Percentiles rank a stretch among this genome's conserved stretches.
Conservation (phyloP, 2,797 vertebrate species). For the Xiphorhynchus erythropygius region DNA sequence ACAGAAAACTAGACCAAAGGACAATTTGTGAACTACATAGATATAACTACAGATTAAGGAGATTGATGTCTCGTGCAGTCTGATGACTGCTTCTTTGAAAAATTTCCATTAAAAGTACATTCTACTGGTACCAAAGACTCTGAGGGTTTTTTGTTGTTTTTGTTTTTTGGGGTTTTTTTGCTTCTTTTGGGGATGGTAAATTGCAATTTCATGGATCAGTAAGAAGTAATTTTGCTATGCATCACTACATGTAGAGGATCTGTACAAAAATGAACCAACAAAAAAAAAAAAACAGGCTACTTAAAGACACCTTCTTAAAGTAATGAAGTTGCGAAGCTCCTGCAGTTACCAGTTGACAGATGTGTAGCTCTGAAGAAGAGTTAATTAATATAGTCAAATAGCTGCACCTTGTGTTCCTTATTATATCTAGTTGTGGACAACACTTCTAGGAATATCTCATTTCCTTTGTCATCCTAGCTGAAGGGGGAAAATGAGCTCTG, state of each 20-base stretch:
- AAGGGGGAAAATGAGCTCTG: conserved; percentile 6
- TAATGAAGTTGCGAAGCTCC: not conserved
- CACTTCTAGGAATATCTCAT: conserved; percentile 15
- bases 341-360: not conserved
- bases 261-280: not conserved
- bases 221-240: not conserved
- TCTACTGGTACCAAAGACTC: not conserved
- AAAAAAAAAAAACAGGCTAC: not conserved
- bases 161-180: not conserved
- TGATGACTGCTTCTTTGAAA: not conserved
- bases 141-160: not conserved
- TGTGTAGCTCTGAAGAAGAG: not conserved
- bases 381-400: conserved; percentile 40
- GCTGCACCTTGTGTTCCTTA: not conserved
- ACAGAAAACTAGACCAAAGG: not conserved
- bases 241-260: not conserved
- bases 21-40: not conserved
- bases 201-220: not conserved
- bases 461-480: not conserved
- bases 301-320: not conserved
- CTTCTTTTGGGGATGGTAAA: not conserved
- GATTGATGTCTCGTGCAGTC: not conserved
- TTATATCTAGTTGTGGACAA: conserved; percentile 22
- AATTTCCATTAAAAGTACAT: not conserved
- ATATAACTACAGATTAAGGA: not conserved